Evolutionary conservation across 53 echinoderm and acorn worm species (phyloP).

Genomic region (Holothuria leucospilota): DNA sequence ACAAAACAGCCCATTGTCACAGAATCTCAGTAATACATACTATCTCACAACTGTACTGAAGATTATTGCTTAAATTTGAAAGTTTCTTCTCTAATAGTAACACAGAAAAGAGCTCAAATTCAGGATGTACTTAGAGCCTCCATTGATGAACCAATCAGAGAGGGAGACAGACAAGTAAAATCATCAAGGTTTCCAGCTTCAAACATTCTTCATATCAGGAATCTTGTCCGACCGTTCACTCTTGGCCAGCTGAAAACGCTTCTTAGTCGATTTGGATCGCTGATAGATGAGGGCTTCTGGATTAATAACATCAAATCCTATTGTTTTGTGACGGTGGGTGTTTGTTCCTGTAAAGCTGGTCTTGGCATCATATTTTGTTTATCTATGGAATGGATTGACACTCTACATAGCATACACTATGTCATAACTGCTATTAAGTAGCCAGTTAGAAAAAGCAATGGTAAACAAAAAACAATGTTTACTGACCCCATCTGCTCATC

Average conservation of each 20-base stretch:
- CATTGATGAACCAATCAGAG: constrained; percentile 88
- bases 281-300: constrained; percentile 91
- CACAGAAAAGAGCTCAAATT: constrained; percentile 20
- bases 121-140: constrained; percentile 71
- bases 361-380: too few species aligned
- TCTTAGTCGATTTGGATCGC: constrained; percentile 77
- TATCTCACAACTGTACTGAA: too few species aligned
- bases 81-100: background rate
- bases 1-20: too few species aligned
- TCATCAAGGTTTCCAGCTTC: constrained; percentile 69
- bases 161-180: constrained; percentile 28
- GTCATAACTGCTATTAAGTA: too few species aligned
- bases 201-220: constrained; percentile 76
- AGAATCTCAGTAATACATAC: too few species aligned
- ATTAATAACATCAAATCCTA: constrained; percentile 98
- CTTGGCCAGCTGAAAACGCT: constrained; percentile 88
- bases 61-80: too few species aligned
- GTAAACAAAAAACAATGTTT: too few species aligned
- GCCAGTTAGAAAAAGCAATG: too few species aligned
- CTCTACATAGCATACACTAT: too few species aligned
- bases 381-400: too few species aligned
- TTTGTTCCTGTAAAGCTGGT: too few species aligned
- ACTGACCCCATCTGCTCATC: too few species aligned
- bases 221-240: constrained; percentile 95
- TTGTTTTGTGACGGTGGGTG: constrained; percentile 86